Base-by-base conservation (phyloP, 2,113 vertebrate genomes). In the Synchiropus splendidus region DNA sequence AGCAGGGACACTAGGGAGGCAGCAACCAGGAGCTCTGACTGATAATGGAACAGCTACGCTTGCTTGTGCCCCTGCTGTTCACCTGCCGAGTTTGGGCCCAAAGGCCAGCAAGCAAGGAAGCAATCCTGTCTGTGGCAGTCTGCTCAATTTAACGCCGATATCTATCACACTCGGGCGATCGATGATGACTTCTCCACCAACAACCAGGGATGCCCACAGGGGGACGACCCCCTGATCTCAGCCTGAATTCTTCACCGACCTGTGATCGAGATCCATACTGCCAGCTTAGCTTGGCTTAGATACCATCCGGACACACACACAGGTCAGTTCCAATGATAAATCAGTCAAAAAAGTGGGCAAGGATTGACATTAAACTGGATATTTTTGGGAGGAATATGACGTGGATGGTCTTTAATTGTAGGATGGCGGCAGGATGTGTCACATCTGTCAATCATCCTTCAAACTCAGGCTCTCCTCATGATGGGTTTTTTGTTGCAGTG, bases 231-330 rank as follows among this genome's bases (percentile, higher is more conserved):
- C 45, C 57, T 64, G 74, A 78, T 74, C 69, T 61, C 53, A 58
- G 51, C 68, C 69, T 63, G 67, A 65, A 72, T 70, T 52, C 71
- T 49, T 56, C 62, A 64, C 62, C 54, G 33, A 5, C 62, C 51
- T 72, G 51, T 68, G 63, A 78, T 76, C 46, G 39, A 62, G 67
- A 72, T 77, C 72, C 48, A 77, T 71, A 74, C 51, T 39, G 45
- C 58, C 61, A 66, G 69, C 75, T 74, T 73, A 72, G 64, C 58
- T 55, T 37, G 66, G 66, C 55, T 79, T 69, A 70, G 64, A 51
- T 54, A 52, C 64, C 60, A 66, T 64, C 73, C 54, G 61, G 67
- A 68, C 69, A 67, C 51, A 36, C 64, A 52, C 51, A 71, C 65
- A 72, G 51, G 62, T 70, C 63, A 66, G 48, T 30, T 45, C 30